Conservation (phyloP, 2,797 vertebrate genomes). For the Micromesistius poutassou region DNA sequence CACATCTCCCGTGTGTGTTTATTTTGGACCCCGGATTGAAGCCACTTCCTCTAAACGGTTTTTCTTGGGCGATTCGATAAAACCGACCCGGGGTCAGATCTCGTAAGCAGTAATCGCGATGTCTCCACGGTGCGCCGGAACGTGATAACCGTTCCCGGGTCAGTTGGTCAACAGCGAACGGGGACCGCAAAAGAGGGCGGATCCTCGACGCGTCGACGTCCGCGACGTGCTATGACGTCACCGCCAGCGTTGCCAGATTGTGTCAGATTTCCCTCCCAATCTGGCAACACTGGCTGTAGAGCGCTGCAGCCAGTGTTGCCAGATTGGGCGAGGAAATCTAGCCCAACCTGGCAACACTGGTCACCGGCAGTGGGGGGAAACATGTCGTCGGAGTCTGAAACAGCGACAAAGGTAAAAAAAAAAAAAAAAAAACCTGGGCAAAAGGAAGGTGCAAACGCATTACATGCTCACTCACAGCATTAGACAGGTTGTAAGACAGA, state of each 20-base stretch:
- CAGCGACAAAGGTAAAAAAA: constrained; percentile 67
- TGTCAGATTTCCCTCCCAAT: too few relatives aligned
- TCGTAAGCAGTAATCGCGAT: neutral
- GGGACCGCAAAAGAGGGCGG: constrained; percentile 30
- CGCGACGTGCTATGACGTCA: constrained; percentile 35
- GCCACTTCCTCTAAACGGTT: neutral
- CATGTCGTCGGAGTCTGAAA: constrained; percentile 71
- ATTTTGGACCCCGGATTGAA: neutral
- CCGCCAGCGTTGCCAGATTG: too few relatives aligned
- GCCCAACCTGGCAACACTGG: too few relatives aligned
- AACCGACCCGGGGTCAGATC: neutral
- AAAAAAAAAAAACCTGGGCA: constrained; percentile 55
- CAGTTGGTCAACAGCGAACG: neutral
- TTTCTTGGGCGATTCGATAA: too few relatives aligned
- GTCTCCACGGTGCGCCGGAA: neutral
- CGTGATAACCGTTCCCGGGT: neutral
- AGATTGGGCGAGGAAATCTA: too few relatives aligned
- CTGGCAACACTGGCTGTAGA: too few relatives aligned
- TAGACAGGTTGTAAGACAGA: too few relatives aligned
- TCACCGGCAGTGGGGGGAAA: constrained; percentile 48
- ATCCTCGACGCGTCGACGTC: neutral
- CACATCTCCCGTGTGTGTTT: neutral
- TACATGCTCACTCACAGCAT: neutral
- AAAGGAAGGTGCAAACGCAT: neutral
- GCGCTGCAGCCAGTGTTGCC: too few relatives aligned